Base-by-base conservation (phyloP, 2,888 invertebrate genomes). In the Temnothorax rugatulus region DNA sequence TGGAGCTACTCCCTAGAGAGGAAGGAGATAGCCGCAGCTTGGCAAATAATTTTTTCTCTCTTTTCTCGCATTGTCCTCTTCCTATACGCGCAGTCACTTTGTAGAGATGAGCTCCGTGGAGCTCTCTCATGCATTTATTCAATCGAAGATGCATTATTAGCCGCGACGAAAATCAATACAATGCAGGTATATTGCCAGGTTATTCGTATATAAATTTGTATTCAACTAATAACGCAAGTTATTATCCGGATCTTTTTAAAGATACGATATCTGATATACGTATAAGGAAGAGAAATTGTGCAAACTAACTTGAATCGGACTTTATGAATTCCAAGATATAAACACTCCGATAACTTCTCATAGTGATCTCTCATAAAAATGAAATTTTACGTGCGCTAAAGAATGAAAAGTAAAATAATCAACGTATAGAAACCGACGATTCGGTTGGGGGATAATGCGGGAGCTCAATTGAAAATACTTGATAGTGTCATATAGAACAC, bases 101-200 rank as follows among this genome's bases (percentile, higher is more conserved):
- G 57, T 59, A 79, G 34, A 71, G 57, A 79, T 57, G 59, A 79
- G 71, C 59, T 59, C 21, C 71, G 71, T 4, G n/a, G 25, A 25
- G 29, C 29, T 29, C 54, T 59, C 75, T 86, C 85, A 81, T 79
- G 73, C 79, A 85, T 85, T 83, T 85, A 85, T 85, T 75, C 85
- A 82, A 64, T 71, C 77, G 21, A 21, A 21, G 69, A 74, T 59
- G 71, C 57, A 83, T 85, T 77, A 85, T 85, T 73, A 73, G 73
- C 21, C 11, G 29, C 50, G 38, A 52, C 21, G 21, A 79, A 47
- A 29, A 81, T 81, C 38, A 52, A 76, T 54, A 52, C 29, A 50
- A 25, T 25, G 38, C 38, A 9, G 57, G 47, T 25, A 21, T 21
- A 57, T 21, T 21, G 21, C 44, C 44, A 47, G 21, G 34, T 57